Percentiles rank a stretch among this genome's conserved stretches.
Evolutionary conservation across 2,888 invertebrate species (phyloP).

Genomic region (Leptopilina drosophilae): DNA sequence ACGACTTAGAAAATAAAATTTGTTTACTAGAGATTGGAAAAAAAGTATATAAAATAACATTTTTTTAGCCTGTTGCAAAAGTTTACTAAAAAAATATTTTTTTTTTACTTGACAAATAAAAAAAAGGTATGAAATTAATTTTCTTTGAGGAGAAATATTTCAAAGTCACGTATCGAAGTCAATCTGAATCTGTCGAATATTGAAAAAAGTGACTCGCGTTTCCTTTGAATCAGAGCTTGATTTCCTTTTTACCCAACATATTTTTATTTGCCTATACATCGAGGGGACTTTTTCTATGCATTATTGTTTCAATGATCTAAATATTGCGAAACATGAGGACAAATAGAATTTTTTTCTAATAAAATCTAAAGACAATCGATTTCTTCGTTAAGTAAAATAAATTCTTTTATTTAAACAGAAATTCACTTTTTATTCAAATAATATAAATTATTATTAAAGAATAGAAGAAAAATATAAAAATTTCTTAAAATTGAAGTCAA

Average conservation of each 20-base stretch:
- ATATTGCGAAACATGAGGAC: neutral
- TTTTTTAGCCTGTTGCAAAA: too few species aligned
- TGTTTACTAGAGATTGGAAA: too few species aligned
- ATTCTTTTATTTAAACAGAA: too few species aligned
- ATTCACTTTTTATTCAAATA: too few species aligned
- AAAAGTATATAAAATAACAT: too few species aligned
- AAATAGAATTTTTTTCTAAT: neutral
- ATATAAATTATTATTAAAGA: too few species aligned
- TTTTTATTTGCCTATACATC: neutral
- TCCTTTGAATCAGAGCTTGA: neutral
- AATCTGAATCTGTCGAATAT: neutral
- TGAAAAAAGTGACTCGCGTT: neutral
- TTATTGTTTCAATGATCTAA: neutral
- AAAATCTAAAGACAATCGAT: neutral
- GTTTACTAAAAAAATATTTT: neutral
- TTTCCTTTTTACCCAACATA: neutral
- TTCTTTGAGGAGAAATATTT: neutral
- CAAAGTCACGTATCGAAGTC: slow-evolving; percentile 13
- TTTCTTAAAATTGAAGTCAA: too few species aligned
- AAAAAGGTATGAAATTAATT: slow-evolving; percentile 11
- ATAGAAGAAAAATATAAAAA: too few species aligned
- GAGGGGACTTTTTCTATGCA: neutral
- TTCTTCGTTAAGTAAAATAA: neutral
- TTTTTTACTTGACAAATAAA: neutral
- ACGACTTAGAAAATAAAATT: too few species aligned